Evolutionary conservation across 2,113 vertebrate species (phyloP).

Genomic region (Cryptomyrus ogoouensis): DNA sequence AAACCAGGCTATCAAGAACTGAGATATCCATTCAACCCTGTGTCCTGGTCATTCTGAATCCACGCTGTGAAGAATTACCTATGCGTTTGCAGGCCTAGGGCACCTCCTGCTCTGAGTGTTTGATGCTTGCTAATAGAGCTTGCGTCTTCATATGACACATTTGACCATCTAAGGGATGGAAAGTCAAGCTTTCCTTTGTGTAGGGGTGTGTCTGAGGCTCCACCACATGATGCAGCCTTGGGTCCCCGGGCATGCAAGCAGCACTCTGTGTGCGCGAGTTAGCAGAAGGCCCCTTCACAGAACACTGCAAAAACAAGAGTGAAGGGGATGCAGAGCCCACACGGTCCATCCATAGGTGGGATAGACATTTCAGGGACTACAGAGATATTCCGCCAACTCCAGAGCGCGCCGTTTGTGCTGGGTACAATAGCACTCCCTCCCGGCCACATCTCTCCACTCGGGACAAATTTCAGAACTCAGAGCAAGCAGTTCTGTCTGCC

Average conservation of each 20-base stretch:
- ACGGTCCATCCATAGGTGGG: not conserved
- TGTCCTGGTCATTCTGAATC: not conserved
- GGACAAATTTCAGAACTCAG: not conserved
- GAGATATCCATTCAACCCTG: not conserved
- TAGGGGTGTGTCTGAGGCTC: constrained; percentile 20
- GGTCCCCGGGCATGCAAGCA: not conserved
- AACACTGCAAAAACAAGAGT: not conserved
- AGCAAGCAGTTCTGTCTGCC: not conserved
- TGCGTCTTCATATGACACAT: constrained; percentile 25
- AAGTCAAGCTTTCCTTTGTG: constrained; percentile 48
- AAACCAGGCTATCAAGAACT: not conserved
- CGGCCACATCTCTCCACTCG: not conserved
- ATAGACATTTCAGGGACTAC: not conserved
- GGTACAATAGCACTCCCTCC: not conserved
- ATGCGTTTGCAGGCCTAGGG: not conserved
- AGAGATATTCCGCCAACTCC: not conserved
- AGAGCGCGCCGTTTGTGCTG: not conserved
- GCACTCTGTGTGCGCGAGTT: constrained; percentile 22
- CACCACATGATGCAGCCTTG: not conserved
- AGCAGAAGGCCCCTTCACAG: too few species aligned
- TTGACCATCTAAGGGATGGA: constrained; percentile 63
- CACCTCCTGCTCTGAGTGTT: not conserved
- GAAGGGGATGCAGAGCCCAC: not conserved
- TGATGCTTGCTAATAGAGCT: not conserved
- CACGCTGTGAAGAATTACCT: not conserved